Base-by-base conservation (phyloP, 2,113 vertebrate genomes). In the Macaca fascicularis region DNA sequence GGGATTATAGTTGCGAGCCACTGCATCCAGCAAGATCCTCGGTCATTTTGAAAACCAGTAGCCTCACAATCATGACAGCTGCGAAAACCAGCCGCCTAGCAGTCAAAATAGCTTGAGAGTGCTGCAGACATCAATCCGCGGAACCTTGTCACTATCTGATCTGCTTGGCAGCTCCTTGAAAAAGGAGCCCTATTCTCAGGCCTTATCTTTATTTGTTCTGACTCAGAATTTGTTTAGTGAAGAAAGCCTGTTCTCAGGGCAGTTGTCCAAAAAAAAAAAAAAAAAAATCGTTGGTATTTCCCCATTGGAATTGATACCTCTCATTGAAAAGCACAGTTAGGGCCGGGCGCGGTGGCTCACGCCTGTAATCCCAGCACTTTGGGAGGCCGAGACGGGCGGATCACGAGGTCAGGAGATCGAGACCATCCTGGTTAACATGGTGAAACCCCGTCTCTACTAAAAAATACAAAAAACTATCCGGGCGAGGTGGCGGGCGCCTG, bases 321-420 rank as follows among this genome's bases (percentile, higher is more conserved):
- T 64, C 13, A 64, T 64, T 64, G 61, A 48, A 64, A 57, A 55
- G 8, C 38, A 38, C 0, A 2, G 10, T 74, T 35, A 61, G 45
- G 6, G 48, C 48, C 0, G 0, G 48, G 48, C 3, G 48, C 12
- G 0, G 48, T 50, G 48, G 12, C 48, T 50, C 48, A 50, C 3
- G 48, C 48, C 48, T 50, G 48, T 50, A 13, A 50, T 50, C 48
- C 48, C 48, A 50, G 48, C 48, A 13, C 48, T 50, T 50, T 50
- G 3, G 12, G 3, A 50, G 48, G 48, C 48, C 12, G 3, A 50
- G 48, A 50, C 0, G 48, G 48, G 48, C 0, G 3, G 48, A 50
- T 50, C 48, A 50, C 0, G 12, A 50, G 12, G 48, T 50, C 48
- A 50, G 48, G 48, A 50, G 48, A 50, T 50, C 0, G 12, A 50